A percentile compares a stretch with the other conserved stretches of the same genome.
phyloP scores from a whole-genome alignment of 2,797 vertebrate genomes.

The Coregonus ussuriensis region DNA sequence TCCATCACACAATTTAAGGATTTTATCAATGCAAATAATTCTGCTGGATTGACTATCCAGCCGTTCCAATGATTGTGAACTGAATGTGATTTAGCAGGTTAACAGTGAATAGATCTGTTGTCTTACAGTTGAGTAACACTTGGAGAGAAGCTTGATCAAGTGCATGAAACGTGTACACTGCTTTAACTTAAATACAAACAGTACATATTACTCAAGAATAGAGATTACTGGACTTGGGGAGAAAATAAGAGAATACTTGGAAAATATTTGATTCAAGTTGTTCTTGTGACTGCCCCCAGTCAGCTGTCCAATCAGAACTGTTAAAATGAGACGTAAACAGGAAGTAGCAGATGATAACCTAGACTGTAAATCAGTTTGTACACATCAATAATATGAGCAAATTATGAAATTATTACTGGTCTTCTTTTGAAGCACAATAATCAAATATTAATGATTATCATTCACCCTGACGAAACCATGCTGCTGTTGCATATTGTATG shows the following conservation, averaged over 20 bases:
- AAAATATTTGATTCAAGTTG: background rate
- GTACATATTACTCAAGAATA: conserved; percentile 57
- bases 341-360: background rate
- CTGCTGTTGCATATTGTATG: conserved; percentile 6
- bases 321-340: background rate
- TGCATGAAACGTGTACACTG: conserved; percentile 16
- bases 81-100: conserved; percentile 45
- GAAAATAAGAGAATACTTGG: conserved; percentile 18
- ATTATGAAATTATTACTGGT: background rate
- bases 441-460: conserved; percentile 21
- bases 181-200: conserved; percentile 32
- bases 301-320: conserved; percentile 6
- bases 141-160: conserved; percentile 58
- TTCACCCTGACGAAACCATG: background rate
- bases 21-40: no score
- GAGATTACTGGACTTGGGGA: conserved; percentile 22
- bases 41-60: background rate
- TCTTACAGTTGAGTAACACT: conserved; percentile 60
- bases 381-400: background rate
- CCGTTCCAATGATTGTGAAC: conserved; percentile 38
- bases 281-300: background rate
- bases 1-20: background rate
- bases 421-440: conserved; percentile 29
- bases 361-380: background rate
- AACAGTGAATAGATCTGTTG: conserved; percentile 27